Base-by-base conservation (phyloP, 2,888 invertebrate species). In the Protophormia terraenovae region DNA sequence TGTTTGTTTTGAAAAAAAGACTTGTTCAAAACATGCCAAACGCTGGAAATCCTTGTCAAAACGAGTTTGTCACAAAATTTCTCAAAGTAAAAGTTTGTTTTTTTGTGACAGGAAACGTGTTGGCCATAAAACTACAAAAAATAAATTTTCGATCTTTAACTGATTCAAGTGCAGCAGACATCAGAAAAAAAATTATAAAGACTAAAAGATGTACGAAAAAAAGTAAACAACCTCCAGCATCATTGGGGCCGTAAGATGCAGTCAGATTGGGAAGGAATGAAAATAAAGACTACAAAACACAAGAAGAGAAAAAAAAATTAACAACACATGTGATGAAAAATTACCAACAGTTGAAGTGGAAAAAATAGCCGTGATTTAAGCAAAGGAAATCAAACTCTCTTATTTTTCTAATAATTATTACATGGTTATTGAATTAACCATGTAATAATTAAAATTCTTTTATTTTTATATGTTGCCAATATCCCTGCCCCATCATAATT, bases 1-100 rank as follows among this genome's bases (percentile, higher is more conserved):
- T 79, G 50, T 71, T 62, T 73, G 32, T 55, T 66, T 60, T n/a
- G 32, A 29, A 64, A 64, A 60, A 27, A 16, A n/a, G n/a, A 16
- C 38, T 71, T 38, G 16, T 35, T 35, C n/a, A 22, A 41, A 38
- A 60, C 10, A 64, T 72, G 45, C 45, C 79, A 83, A 64, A 55
- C 71, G 62, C 38, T 81, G 71, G 71, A 85, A 85, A 82, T 82
- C 71, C 82, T 79, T 79, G 78, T 66, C 78, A 75, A 58, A 85
- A 82, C 82, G 24, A 82, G 82, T 85, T 85, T 85, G 78, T 32
- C 62, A 66, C 73, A 82, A 71, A n/a, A 85, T 78, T 85, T 85
- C 66, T 58, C 75, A 82, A 85, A 85, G 85, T 85, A 85, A 85
- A 82, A 85, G 85, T 82, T 85, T 47, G 47, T 58, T 82, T 75